Evolutionary conservation across 2,888 invertebrate species (phyloP).

Genomic region (Thera britannica): DNA sequence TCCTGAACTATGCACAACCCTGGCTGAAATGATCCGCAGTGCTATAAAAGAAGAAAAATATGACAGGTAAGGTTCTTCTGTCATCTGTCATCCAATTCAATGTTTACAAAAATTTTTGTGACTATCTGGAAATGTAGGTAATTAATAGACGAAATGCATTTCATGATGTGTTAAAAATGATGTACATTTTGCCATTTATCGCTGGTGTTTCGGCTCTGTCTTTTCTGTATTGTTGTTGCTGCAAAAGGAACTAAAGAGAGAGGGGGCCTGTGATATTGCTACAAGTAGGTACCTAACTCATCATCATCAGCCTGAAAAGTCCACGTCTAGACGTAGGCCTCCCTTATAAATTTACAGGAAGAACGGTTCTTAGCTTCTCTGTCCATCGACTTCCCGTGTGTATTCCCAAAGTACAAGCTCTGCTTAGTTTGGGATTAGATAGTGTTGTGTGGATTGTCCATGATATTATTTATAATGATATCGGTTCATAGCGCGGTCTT

Average conservation of each 20-base stretch:
- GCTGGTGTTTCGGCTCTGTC: conserved; percentile 53
- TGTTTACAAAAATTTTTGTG: conserved; percentile 17
- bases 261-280: not conserved
- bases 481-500: too few relatives aligned
- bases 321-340: too few relatives aligned
- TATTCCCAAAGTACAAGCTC: too few relatives aligned
- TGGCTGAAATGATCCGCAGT: conserved; percentile 85
- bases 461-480: too few relatives aligned
- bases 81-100: conserved; percentile 1
- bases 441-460: too few relatives aligned
- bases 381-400: too few relatives aligned
- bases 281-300: not conserved
- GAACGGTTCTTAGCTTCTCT: too few relatives aligned
- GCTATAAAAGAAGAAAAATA: conserved; percentile 87
- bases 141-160: conserved; percentile 12
- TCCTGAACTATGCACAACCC: conserved; percentile 82
- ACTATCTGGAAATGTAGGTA: not conserved
- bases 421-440: too few relatives aligned
- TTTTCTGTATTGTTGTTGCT: conserved; percentile 46
- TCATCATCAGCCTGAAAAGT: too few relatives aligned
- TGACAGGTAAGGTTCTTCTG: conserved; percentile 79
- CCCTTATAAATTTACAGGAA: too few relatives aligned
- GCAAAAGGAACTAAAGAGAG: conserved; percentile 6
- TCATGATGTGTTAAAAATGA: conserved; percentile 40
- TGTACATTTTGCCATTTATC: conserved; percentile 61